Evolutionary conservation across 2,113 vertebrate species (phyloP), one percentile per base, ranked within the genome.

Genomic region (Gobiocypris rarus): DNA sequence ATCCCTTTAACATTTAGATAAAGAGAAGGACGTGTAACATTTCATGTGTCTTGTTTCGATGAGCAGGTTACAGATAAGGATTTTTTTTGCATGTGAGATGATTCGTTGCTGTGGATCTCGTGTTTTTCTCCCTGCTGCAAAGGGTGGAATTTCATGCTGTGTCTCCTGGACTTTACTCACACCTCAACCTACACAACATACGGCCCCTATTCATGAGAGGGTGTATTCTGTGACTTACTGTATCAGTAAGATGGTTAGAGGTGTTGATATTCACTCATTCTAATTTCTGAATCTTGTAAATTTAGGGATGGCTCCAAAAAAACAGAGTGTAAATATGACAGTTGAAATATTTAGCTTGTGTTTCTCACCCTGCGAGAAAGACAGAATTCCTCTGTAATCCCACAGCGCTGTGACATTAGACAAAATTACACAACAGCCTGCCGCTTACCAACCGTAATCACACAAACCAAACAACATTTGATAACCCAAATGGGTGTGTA

Each of bases 381-480:
- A 82, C 5, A 17, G 28, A 70, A 82, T 80, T 80, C 43, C 26
- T 34, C 78, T 17, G 80, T 54, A 31, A 41, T 41, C 63, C 48
- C 45, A 54, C 65, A 54, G 80, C 31, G 80, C 45, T 70, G 13
- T 69, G 65, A 70, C 80, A 82, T 82, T 70, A 69, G 26, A 71
- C 65, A 70, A 82, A 82, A 82, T 54, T 54, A 82, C 80, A 82
- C 80, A 82, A 82, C 80, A 82, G 80, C 63, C 80, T 82, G 80
- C 65, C 4, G 17, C 80, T 82, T 70, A 70, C 80, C 80, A 69
- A 70, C 45, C 48, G 8, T 82, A 82, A 71, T 82, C 80, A 24
- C 63, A 70, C 80, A 34, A 82, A 41, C 78, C 80, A 82, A 82
- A 82, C 80, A 82, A 54, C 65, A 70, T 82, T 82, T 82, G 65